Evolutionary conservation across 2,797 vertebrate genomes (phyloP).

Genomic region (Epinephelus malabaricus): DNA sequence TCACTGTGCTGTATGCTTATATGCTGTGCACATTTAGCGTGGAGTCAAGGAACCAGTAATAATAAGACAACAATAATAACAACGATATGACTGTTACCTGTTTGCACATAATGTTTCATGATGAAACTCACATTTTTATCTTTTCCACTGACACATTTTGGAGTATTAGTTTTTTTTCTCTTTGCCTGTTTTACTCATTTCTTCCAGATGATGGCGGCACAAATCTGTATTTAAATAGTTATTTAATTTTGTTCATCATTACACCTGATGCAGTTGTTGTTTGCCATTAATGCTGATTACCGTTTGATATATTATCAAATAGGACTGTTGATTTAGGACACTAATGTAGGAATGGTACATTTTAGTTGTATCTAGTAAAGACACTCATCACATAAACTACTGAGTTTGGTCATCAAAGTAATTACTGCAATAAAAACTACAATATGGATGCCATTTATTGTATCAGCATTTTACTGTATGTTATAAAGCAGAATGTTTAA

Average conservation of each 20-base stretch:
- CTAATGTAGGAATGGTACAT: not conserved
- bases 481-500: slow-evolving; percentile 12
- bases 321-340: not conserved
- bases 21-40: slow-evolving; percentile 37
- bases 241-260: slow-evolving; percentile 3
- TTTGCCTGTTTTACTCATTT: slow-evolving; percentile 22
- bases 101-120: slow-evolving; percentile 47
- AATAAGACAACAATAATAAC: slow-evolving; percentile 9
- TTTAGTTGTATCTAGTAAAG: slow-evolving; percentile 54
- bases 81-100: slow-evolving; percentile 32
- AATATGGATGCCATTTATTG: slow-evolving; percentile 12
- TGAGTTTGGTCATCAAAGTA: slow-evolving; percentile 11
- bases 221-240: slow-evolving; percentile 44
- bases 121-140: slow-evolving; percentile 34
- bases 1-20: slow-evolving; percentile 23
- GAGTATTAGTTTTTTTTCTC: not conserved
- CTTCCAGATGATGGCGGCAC: slow-evolving; percentile 67
- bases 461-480: slow-evolving; percentile 5
- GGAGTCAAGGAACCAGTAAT: slow-evolving; percentile 24
- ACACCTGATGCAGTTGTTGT: not conserved
- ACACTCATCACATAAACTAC: slow-evolving; percentile 32
- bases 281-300: not conserved
- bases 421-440: slow-evolving; percentile 12
- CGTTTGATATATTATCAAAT: slow-evolving; percentile 40
- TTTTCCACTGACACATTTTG: slow-evolving; percentile 25